A percentile compares a stretch with the other conserved stretches of the same genome.
These are phyloP conservation scores for Alcis repandata DNA, from an alignment of 2,888 invertebrate species.

Conservation along the genomic window DNA sequence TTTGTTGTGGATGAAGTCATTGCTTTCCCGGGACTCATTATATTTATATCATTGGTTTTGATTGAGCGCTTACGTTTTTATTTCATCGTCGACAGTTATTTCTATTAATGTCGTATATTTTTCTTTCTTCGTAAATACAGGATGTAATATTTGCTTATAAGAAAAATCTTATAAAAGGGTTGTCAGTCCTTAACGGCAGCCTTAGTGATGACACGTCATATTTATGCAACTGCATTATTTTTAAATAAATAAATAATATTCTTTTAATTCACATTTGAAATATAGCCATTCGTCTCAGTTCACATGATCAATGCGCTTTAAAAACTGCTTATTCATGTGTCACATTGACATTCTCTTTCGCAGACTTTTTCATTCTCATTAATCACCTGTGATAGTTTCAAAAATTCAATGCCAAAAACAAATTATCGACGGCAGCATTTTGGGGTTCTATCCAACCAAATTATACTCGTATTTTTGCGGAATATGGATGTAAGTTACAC, in stretches of 20 bases:
- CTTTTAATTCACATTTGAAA: background rate
- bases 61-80: constrained; percentile 8
- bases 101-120: background rate
- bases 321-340: constrained; percentile 9
- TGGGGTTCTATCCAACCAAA: no score
- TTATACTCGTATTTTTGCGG: no score
- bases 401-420: constrained; percentile 1
- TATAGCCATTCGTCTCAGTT: background rate
- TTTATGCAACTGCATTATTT: background rate
- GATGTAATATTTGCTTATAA: background rate
- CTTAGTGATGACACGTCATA: no score
- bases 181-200: no score
- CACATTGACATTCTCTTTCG: constrained; percentile 5
- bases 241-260: background rate
- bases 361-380: background rate
- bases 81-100: constrained; percentile 1
- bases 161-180: background rate
- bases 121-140: background rate
- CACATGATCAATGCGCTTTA: background rate
- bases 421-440: background rate
- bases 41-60: constrained; percentile 21
- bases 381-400: constrained; percentile 1
- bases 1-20: constrained; percentile 19
- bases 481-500: no score
- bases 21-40: constrained; percentile 15